Evolutionary conservation across 2,888 invertebrate genomes (phyloP), one percentile per base, ranked within the genome.

Genomic region (Pandemis corylana): DNA sequence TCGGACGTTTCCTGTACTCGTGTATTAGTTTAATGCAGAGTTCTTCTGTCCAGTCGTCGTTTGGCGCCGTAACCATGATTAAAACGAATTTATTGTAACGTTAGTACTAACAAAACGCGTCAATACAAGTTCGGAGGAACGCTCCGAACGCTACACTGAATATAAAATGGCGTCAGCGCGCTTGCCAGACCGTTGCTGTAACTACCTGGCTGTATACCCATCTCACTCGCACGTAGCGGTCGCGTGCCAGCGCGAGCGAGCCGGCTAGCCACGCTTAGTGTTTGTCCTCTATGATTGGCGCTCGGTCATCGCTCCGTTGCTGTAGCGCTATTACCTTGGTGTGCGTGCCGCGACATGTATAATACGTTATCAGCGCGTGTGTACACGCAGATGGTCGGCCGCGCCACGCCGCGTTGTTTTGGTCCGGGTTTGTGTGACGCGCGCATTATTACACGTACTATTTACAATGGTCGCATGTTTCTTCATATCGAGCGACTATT

Each of bases 21-120:
- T 83, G 78, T 78, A 89, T 89, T 13, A 89, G 76, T 42, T 81
- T 75, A 72, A 88, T 49, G 78, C 84, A 85, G 77, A 81, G 83
- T 7, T 80, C 79, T 78, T 85, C 85, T 4, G 82, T 81, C 89
- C 89, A 89, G 5, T 80, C 81, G 61, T 82, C 82, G 56, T 44
- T 66, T 61, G 53, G 4, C 41, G 80, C 77, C 5, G 79, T 78
- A 51, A 79, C 77, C 85, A 86, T 78, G 79, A 80, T 78, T 56
- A 42, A 68, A 56, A 7, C 63, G 49, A 13, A 44, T 44, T 49
- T 12, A 44, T 36, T 41, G 41, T 61, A 46, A 68, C 76, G 74
- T 78, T 36, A 36, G 2, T 76, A 74, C 79, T 77, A 80, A 82
- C 82, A 78, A 61, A 71, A 80, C 81, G 80, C 84, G 84, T 81